Evolutionary conservation across 2,888 invertebrate species (phyloP).

Genomic region (Heliothis peltigera): DNA sequence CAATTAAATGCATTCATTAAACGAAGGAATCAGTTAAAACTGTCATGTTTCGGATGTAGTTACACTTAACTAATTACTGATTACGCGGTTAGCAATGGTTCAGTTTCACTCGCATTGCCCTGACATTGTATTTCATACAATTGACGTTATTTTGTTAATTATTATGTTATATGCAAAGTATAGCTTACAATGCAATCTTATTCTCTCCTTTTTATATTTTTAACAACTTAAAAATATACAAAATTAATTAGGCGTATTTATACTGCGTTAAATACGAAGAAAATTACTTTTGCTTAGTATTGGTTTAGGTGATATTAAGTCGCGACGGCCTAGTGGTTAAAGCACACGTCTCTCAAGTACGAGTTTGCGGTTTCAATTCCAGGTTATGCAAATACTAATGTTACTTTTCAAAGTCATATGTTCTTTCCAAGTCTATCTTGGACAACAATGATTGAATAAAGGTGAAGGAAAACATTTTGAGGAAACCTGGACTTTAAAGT

Average conservation of each 20-base stretch:
- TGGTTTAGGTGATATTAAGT: too few relatives aligned
- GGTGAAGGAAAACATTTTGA: too few relatives aligned
- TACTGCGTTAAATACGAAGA: constrained; percentile 54
- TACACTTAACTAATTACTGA: constrained; percentile 52
- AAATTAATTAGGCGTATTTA: constrained; percentile 60
- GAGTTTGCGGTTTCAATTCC: too few relatives aligned
- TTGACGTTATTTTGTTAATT: constrained; percentile 78
- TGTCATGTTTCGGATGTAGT: constrained; percentile 56
- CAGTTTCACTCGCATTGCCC: constrained; percentile 74
- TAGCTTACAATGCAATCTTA: constrained; percentile 87
- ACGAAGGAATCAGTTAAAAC: constrained; percentile 66
- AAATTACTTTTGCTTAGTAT: constrained; percentile 34
- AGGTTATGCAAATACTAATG: too few relatives aligned
- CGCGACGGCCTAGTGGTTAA: too few relatives aligned
- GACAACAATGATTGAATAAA: too few relatives aligned
- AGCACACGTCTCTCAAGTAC: too few relatives aligned
- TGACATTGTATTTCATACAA: constrained; percentile 87
- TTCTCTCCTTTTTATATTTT: constrained; percentile 87
- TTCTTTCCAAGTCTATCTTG: too few relatives aligned
- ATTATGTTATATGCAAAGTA: constrained; percentile 80
- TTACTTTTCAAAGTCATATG: too few relatives aligned
- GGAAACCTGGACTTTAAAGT: too few relatives aligned
- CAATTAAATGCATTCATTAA: constrained; percentile 84
- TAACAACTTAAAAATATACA: constrained; percentile 83
- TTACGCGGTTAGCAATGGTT: constrained; percentile 71